phyloP scores from a whole-genome alignment of 2,113 vertebrate species.

The Grus americana region DNA sequence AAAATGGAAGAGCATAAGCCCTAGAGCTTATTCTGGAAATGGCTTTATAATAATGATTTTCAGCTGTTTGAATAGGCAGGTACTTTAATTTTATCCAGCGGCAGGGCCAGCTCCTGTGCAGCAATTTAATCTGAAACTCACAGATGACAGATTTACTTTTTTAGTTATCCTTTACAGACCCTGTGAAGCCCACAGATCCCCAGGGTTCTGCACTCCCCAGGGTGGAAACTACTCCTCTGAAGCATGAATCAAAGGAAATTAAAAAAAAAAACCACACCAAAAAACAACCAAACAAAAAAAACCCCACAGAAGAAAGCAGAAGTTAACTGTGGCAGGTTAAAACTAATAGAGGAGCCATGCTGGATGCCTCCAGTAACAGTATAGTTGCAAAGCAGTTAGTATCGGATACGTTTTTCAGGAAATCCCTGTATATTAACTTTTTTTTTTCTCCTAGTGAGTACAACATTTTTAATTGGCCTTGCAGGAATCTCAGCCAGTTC shows the following conservation, averaged over 20 bases:
- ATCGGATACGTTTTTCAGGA: neutral
- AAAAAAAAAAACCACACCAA: neutral
- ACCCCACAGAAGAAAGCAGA: neutral
- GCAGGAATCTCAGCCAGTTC: neutral
- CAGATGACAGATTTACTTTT: neutral
- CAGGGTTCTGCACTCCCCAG: neutral
- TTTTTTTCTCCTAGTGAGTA: neutral
- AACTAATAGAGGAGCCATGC: neutral
- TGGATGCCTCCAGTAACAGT: neutral
- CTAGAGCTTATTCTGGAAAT: slow-evolving; percentile 7
- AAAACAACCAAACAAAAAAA: too few relatives aligned
- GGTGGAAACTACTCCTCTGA: neutral
- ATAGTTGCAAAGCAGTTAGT: neutral
- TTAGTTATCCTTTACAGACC: neutral
- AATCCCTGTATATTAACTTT: neutral
- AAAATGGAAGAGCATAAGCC: neutral
- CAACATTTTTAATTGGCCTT: neutral
- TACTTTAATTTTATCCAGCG: neutral
- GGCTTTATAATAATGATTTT: neutral
- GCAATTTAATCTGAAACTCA: neutral
- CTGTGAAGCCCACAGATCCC: neutral
- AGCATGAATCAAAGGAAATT: neutral
- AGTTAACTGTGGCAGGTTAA: neutral
- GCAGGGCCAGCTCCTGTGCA: neutral
- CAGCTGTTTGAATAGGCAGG: neutral